Percentiles rank a stretch among this genome's conserved stretches.
These are phyloP conservation scores for Oreortyx pictus DNA, from an alignment of 2,797 vertebrate species.

Conservation along the genomic window DNA sequence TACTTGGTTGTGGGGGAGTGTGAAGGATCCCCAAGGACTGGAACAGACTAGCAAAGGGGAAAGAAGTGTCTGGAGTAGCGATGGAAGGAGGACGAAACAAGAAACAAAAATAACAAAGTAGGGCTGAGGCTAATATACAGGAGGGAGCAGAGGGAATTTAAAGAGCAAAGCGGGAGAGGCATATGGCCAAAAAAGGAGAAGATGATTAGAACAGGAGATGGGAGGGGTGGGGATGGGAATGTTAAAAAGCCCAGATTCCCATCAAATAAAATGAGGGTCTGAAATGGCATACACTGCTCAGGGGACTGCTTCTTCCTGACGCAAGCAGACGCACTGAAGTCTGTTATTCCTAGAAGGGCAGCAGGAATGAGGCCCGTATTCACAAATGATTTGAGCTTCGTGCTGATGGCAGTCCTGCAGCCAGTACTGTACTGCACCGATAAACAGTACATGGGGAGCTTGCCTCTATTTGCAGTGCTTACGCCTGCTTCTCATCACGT, in stretches of 20 bases:
- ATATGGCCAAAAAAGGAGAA: slow-evolving; percentile 36
- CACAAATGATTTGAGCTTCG: background rate
- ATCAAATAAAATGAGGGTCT: background rate
- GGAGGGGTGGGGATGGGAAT: slow-evolving; percentile 19
- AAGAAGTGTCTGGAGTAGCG: slow-evolving; percentile 45
- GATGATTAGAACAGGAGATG: slow-evolving; percentile 11
- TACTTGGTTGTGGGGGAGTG: slow-evolving; percentile 33
- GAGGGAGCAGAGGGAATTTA: slow-evolving; percentile 48
- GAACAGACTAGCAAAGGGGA: slow-evolving; percentile 38
- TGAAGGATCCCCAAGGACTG: slow-evolving; percentile 31
- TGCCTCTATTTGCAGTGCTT: background rate
- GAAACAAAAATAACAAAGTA: slow-evolving; percentile 58
- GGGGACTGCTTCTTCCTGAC: background rate
- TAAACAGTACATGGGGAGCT: fast-evolving
- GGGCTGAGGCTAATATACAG: slow-evolving; percentile 8
- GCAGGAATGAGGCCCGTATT: background rate
- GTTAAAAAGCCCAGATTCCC: slow-evolving; percentile 19
- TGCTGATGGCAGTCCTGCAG: background rate
- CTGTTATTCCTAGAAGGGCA: background rate
- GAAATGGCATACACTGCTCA: slow-evolving; percentile 1
- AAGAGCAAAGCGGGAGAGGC: slow-evolving; percentile 5
- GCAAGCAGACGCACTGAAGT: background rate
- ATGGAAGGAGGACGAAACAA: slow-evolving; percentile 16
- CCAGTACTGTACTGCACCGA: background rate
- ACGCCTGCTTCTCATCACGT: fast-evolving